Base-by-base conservation (phyloP, 2,113 vertebrate genomes). In the Butastur rufipennis region DNA sequence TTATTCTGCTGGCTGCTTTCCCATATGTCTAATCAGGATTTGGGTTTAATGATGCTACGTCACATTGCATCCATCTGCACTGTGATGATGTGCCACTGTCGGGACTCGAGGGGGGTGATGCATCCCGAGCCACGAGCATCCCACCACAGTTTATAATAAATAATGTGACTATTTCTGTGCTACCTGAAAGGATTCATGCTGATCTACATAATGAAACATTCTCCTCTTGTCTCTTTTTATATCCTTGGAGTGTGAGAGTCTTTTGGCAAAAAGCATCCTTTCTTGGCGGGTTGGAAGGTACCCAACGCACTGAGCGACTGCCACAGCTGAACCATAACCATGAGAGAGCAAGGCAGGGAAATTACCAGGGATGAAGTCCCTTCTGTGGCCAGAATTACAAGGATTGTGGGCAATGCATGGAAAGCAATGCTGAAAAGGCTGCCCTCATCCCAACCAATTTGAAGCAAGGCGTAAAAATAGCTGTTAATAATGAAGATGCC, bases 11-110 rank as follows among this genome's bases (percentile, higher is more conserved):
- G 81, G 55, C 29, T 3, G 5, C 6, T 34, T 58, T 87, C 50
- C 42, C 3, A 0, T 25, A 13, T 18, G 11, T 42, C 43, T 59
- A 11, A 53, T 7, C 27, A 48, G 68, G 74, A 67, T n/a, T 32
- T 52, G 59, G 38, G 27, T 43, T 55, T 73, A 32, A 77, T 3
- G 52, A 38, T 0, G 10, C 26, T 2, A 22, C 2, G 3, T 67
- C 79, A 55, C 72, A 61, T 61, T 29, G 0, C 62, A 80, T 75
- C 82, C 74, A 40, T 72, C 63, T 9, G 7, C 43, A 16, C 36
- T 2, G 2, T 2, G 70, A n/a, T 8, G 40, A 68, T 8, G 40
- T 23, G 66, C 66, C 36, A 36, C 66, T 1, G 1, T 0, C 0
- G 7, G 78, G 52, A n/a, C 38, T 19, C 13, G 0, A 38, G 61